phyloP scores from a whole-genome alignment of 2,888 invertebrate species.

The Pinctada fucata region DNA sequence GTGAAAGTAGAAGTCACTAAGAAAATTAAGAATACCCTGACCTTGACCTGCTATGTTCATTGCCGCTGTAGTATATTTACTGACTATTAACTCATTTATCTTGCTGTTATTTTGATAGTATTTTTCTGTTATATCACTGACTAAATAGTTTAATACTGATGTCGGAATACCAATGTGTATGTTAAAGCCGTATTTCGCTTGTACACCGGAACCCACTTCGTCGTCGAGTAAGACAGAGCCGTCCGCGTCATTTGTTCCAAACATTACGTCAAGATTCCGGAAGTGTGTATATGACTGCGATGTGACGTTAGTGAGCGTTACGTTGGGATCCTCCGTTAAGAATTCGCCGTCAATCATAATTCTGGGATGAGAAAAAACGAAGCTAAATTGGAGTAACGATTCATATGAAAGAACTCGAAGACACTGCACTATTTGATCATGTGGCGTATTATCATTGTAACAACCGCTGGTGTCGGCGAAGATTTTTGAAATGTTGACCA shows the following conservation, averaged over 20 bases:
- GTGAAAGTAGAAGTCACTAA: neutral
- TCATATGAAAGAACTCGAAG: neutral
- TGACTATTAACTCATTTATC: neutral
- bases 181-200: neutral
- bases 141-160: neutral
- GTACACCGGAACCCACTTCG: neutral
- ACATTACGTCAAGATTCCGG: constrained; percentile 14
- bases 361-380: neutral
- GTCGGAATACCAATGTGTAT: constrained; percentile 1
- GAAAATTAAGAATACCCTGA: neutral
- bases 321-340: neutral
- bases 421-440: neutral
- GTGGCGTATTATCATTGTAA: neutral
- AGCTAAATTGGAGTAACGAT: neutral
- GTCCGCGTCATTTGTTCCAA: constrained; percentile 2
- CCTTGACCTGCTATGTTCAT: neutral
- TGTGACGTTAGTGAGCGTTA: neutral
- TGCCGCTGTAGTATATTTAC: neutral
- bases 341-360: constrained; percentile 15
- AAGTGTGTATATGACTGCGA: constrained; percentile 6
- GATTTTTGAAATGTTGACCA: neutral
- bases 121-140: neutral
- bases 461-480: neutral
- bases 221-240: constrained; percentile 11
- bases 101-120: neutral